These are phyloP conservation scores for Actenoides lindsayi DNA, from an alignment of 2,113 vertebrate genomes.

Conservation along the genomic window DNA sequence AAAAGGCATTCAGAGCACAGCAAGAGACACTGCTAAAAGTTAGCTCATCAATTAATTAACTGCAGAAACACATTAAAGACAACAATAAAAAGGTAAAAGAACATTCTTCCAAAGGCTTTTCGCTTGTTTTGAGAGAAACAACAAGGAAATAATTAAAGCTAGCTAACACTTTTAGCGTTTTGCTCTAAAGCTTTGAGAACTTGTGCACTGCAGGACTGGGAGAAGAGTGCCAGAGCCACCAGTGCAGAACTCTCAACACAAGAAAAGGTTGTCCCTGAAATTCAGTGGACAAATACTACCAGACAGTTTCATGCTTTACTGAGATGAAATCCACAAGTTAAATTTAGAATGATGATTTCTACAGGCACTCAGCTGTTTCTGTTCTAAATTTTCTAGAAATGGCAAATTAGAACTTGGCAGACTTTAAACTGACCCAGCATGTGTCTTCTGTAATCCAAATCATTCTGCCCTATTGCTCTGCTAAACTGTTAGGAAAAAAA, in stretches of 20 bases:
- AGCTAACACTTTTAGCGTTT: not conserved
- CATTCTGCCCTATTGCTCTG: not conserved
- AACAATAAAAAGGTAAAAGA: not conserved
- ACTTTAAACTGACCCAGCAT: conserved; percentile 38
- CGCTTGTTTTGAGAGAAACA: not conserved
- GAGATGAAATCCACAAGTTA: conserved; percentile 13
- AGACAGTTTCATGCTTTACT: not conserved
- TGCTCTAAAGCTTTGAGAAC: not conserved
- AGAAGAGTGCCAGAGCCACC: not conserved
- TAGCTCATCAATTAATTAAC: not conserved
- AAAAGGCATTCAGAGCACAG: not conserved
- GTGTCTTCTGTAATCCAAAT: conserved; percentile 32
- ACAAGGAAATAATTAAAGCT: not conserved
- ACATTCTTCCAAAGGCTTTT: not conserved
- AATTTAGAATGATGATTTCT: conserved; percentile 47
- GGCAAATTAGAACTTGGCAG: conserved; percentile 44
- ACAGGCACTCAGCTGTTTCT: conserved; percentile 35
- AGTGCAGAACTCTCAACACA: not conserved
- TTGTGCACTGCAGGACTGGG: not conserved
- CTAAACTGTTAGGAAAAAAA: conserved; percentile 32
- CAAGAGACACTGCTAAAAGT: not conserved
- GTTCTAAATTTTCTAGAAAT: conserved; percentile 40
- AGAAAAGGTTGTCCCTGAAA: not conserved
- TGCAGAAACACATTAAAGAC: not conserved
- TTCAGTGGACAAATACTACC: not conserved